Conservation (phyloP, 2,113 vertebrate species). For the Hydropotes inermis region DNA sequence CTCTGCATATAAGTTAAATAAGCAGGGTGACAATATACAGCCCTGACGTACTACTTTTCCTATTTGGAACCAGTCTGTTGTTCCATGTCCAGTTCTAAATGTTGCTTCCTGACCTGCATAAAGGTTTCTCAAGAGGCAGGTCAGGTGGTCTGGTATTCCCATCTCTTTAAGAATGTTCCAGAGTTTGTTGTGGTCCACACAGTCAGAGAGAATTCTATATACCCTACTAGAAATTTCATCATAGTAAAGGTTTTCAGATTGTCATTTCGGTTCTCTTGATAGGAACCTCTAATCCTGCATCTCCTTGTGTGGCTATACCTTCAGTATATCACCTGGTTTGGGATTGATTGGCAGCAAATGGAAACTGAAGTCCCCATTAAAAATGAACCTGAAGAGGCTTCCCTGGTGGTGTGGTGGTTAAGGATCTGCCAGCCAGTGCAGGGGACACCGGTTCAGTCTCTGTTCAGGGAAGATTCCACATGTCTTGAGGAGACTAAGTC, state of each 20-base stretch:
- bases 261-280: not conserved
- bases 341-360: not conserved
- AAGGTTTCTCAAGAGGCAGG: not conserved
- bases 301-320: not conserved
- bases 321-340: not conserved
- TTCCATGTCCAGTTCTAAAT: not conserved
- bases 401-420: not conserved
- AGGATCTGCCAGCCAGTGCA: not conserved
- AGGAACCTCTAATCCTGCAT: not conserved
- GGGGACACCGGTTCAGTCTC: not conserved
- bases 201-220: not conserved
- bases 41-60: fast-evolving
- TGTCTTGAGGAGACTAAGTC: not conserved
- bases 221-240: not conserved
- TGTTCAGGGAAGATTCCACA: not conserved
- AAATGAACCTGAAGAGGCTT: not conserved
- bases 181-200: not conserved
- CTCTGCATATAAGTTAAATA: not conserved
- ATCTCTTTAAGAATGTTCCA: not conserved
- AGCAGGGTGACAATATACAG: not conserved
- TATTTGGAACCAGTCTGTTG: not conserved
- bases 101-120: not conserved
- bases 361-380: not conserved
- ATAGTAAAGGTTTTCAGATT: not conserved
- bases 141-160: not conserved